phyloP scores from a whole-genome alignment of 2,888 invertebrate genomes.

The Gymnocheta viridis region DNA sequence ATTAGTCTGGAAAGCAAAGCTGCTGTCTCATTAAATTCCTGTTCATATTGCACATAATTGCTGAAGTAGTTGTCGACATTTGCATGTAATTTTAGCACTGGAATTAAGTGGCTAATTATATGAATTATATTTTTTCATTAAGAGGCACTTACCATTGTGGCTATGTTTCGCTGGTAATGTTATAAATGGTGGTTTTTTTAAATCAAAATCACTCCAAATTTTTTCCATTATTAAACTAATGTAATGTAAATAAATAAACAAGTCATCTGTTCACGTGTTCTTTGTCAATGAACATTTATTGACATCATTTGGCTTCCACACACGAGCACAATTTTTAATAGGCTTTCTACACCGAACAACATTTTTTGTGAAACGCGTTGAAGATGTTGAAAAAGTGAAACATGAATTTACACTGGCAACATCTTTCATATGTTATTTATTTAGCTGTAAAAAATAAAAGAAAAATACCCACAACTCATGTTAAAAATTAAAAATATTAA shows the following conservation, averaged over 20 bases:
- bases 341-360: too few relatives aligned
- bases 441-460: too few relatives aligned
- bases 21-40: slow-evolving; percentile 76
- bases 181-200: slow-evolving; percentile 78
- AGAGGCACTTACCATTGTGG: slow-evolving; percentile 73
- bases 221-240: slow-evolving; percentile 71
- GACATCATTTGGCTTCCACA: too few relatives aligned
- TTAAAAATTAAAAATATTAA: too few relatives aligned
- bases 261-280: not conserved
- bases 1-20: slow-evolving; percentile 79
- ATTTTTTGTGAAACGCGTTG: too few relatives aligned
- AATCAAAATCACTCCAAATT: slow-evolving; percentile 78
- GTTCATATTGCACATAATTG: slow-evolving; percentile 55
- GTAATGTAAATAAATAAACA: slow-evolving; percentile 32
- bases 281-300: slow-evolving; percentile 1
- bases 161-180: slow-evolving; percentile 73
- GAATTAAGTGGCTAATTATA: not conserved
- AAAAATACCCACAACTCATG: too few relatives aligned
- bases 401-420: too few relatives aligned
- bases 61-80: slow-evolving; percentile 70
- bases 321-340: too few relatives aligned
- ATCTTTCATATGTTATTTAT: too few relatives aligned
- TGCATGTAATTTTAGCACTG: slow-evolving; percentile 74
- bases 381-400: too few relatives aligned
- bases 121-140: not conserved